These are phyloP conservation scores for Tapirus indicus DNA, from an alignment of 2,797 vertebrate species.

Conservation along the genomic window DNA sequence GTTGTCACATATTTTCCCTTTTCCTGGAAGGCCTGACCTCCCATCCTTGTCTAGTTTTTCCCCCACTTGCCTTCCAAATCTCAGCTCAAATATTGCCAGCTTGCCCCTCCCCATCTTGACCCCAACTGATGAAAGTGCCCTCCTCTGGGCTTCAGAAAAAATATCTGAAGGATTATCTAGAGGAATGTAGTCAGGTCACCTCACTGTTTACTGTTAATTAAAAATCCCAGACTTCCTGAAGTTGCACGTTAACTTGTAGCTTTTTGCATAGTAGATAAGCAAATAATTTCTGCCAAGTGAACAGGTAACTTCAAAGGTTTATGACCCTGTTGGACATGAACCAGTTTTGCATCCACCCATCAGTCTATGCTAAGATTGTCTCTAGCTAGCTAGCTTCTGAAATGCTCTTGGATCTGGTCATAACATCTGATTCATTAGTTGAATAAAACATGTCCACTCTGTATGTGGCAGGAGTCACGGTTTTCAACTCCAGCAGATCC, in stretches of 20 bases:
- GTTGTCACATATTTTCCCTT: not conserved
- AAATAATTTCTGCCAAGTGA: not conserved
- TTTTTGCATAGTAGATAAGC: not conserved
- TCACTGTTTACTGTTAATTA: constrained; percentile 11
- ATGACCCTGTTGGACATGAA: not conserved
- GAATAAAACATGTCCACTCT: not conserved
- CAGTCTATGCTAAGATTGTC: not conserved
- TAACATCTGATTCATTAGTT: not conserved
- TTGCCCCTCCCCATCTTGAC: not conserved
- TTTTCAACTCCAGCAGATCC: not conserved
- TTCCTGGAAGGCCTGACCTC: not conserved
- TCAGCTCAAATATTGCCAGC: not conserved
- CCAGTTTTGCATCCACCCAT: not conserved
- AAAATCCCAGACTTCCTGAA: not conserved
- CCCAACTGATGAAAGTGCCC: not conserved
- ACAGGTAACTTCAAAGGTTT: not conserved
- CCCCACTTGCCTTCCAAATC: not conserved
- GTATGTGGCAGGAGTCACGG: not conserved
- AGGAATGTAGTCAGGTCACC: not conserved
- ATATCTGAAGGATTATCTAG: not conserved
- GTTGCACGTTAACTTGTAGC: not conserved
- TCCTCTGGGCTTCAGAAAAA: not conserved
- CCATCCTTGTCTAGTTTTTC: not conserved
- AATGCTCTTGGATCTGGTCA: constrained; percentile 14
- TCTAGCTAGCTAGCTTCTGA: not conserved